phyloP scores from a whole-genome alignment of 2,113 vertebrate species.

The Nothoprocta perdicaria region DNA sequence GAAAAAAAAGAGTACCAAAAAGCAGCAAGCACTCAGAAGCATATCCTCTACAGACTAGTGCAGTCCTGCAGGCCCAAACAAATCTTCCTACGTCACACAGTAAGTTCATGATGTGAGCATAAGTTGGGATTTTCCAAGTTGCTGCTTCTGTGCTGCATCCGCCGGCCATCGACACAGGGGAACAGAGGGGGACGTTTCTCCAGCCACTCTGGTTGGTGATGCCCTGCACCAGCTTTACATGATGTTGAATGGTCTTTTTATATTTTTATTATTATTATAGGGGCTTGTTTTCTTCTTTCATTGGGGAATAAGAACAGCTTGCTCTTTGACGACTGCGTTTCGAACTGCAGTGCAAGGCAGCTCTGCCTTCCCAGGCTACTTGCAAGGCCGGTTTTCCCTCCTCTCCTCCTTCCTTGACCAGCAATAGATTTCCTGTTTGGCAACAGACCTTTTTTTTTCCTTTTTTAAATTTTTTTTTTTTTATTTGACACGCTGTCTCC shows the following conservation, averaged over 20 bases:
- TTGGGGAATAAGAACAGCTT: too few species aligned
- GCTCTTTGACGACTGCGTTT: not conserved
- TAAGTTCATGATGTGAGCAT: not conserved
- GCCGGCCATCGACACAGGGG: not conserved
- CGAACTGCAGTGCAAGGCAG: rapidly evolving
- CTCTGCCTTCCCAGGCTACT: not conserved
- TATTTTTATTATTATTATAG: too few species aligned
- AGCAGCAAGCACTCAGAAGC: rapidly evolving
- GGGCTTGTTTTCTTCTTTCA: too few species aligned
- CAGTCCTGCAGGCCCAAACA: not conserved
- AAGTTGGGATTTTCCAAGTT: not conserved
- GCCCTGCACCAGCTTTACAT: rapidly evolving
- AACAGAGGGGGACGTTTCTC: rapidly evolving
- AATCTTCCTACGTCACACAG: not conserved
- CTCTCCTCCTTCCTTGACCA: rapidly evolving
- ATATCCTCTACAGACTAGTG: not conserved
- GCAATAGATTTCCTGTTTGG: not conserved
- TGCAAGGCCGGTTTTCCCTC: rapidly evolving
- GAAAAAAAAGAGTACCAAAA: not conserved
- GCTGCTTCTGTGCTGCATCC: not conserved
- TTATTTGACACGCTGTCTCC: not conserved
- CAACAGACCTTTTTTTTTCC: too few species aligned
- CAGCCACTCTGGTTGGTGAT: rapidly evolving
- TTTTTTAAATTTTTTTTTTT: too few species aligned
- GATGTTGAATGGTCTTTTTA: rapidly evolving